Percentiles rank a stretch among this genome's conserved stretches.
Conservation (phyloP, 2,888 invertebrate genomes). For the Cyclophora albipunctata region DNA sequence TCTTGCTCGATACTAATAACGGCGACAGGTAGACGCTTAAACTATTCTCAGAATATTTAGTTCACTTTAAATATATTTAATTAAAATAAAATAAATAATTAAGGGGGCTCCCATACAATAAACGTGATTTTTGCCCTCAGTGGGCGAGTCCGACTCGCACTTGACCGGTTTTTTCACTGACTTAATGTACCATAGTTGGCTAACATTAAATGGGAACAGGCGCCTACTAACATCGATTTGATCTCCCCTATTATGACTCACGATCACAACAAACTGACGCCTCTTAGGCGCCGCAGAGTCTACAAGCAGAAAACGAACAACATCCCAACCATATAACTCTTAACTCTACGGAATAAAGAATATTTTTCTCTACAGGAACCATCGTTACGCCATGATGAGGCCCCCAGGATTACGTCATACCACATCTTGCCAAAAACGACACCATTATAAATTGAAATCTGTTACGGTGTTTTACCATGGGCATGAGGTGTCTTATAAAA, state of each 20-base stretch:
- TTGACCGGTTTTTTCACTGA: too few relatives aligned
- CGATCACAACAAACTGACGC: slow-evolving; percentile 22
- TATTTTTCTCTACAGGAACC: slow-evolving; percentile 12
- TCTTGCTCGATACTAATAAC: too few relatives aligned
- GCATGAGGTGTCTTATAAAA: slow-evolving; percentile 17
- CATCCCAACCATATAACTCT: slow-evolving; percentile 5
- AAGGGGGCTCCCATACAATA: too few relatives aligned
- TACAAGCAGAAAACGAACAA: slow-evolving; percentile 20
- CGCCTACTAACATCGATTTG: slow-evolving; percentile 5
- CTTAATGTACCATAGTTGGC: too few relatives aligned
- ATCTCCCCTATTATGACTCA: not conserved
- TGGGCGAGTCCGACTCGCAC: too few relatives aligned
- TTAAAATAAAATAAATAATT: too few relatives aligned
- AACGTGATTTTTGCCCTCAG: too few relatives aligned
- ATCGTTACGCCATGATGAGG: slow-evolving; percentile 23
- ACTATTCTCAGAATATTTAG: too few relatives aligned
- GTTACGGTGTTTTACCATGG: slow-evolving; percentile 8
- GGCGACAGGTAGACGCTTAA: too few relatives aligned
- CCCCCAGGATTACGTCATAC: slow-evolving; percentile 41
- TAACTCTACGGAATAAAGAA: slow-evolving; percentile 9
- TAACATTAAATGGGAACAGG: not conserved
- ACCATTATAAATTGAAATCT: slow-evolving; percentile 31
- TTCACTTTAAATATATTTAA: too few relatives aligned
- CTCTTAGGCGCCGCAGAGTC: slow-evolving; percentile 37
- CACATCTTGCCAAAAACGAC: slow-evolving; percentile 34